These are phyloP conservation scores for Nycticebus coucang DNA, from an alignment of 2,113 vertebrate genomes.

Conservation along the genomic window DNA sequence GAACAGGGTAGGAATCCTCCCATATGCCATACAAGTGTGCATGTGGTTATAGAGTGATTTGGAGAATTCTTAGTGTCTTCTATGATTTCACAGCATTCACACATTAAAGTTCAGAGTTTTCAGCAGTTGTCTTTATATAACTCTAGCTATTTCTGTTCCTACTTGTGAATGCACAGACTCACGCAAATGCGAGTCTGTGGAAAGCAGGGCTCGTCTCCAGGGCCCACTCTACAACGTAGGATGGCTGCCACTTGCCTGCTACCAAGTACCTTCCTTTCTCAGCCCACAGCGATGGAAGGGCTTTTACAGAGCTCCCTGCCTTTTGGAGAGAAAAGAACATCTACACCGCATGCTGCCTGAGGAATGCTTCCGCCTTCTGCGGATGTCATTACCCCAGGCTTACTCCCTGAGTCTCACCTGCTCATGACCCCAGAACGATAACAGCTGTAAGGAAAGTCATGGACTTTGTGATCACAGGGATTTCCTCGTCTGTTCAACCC, in stretches of 20 bases:
- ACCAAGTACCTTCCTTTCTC: constrained; percentile 36
- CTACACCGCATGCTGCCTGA: background rate
- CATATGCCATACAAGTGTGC: background rate
- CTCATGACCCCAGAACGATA: background rate
- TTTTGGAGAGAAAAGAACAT: constrained; percentile 44
- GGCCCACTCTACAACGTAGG: constrained; percentile 23
- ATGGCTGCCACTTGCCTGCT: constrained; percentile 51
- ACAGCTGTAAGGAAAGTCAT: constrained; percentile 16
- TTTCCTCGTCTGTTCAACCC: background rate
- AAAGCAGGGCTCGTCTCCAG: constrained; percentile 56
- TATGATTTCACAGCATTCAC: constrained; percentile 76
- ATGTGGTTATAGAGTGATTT: constrained; percentile 29
- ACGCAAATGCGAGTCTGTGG: constrained; percentile 45
- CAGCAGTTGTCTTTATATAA: constrained; percentile 73
- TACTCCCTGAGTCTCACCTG: background rate
- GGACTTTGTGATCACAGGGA: background rate
- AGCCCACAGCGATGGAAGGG: background rate
- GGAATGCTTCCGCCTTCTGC: background rate
- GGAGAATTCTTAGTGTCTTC: constrained; percentile 61
- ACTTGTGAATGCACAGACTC: constrained; percentile 72
- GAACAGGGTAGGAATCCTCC: background rate
- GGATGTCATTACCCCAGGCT: constrained; percentile 10
- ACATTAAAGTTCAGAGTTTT: constrained; percentile 78
- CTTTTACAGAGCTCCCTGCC: constrained; percentile 56
- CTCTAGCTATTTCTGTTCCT: constrained; percentile 71